Evolutionary conservation across 2,888 invertebrate genomes (phyloP).

Genomic region (Cheilosia vulpina): DNA sequence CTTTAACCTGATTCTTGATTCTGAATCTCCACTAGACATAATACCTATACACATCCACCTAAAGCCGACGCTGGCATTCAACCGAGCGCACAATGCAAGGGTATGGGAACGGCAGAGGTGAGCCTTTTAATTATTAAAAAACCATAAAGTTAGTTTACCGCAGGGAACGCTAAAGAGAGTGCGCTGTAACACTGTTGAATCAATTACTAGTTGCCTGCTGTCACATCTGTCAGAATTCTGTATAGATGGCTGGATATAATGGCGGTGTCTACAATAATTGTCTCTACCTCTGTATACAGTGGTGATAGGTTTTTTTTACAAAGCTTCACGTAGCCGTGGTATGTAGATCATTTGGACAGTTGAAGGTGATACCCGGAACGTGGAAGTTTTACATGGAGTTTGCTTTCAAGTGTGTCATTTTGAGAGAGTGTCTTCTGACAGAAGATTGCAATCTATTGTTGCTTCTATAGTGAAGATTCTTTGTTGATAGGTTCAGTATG

Average conservation of each 20-base stretch:
- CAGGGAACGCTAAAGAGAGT: constrained; percentile 33
- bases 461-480: too few species aligned
- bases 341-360: too few species aligned
- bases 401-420: too few species aligned
- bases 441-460: too few species aligned
- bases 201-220: constrained; percentile 52
- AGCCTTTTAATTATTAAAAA: constrained; percentile 69
- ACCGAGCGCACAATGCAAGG: background rate
- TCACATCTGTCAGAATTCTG: constrained; percentile 10
- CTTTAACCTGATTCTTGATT: constrained; percentile 65
- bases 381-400: too few species aligned
- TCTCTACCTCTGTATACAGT: too few species aligned
- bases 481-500: too few species aligned
- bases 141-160: constrained; percentile 52
- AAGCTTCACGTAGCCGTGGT: too few species aligned
- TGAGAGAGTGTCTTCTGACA: too few species aligned
- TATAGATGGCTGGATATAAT: background rate
- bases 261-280: too few species aligned
- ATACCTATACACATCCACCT: background rate
- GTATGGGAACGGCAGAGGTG: background rate
- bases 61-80: background rate
- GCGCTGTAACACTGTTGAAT: constrained; percentile 54
- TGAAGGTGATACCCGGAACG: too few species aligned
- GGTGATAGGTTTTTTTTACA: too few species aligned
- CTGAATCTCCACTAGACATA: constrained; percentile 19